Evolutionary conservation across 2,888 invertebrate genomes (phyloP).

Genomic region (Boloria selene): DNA sequence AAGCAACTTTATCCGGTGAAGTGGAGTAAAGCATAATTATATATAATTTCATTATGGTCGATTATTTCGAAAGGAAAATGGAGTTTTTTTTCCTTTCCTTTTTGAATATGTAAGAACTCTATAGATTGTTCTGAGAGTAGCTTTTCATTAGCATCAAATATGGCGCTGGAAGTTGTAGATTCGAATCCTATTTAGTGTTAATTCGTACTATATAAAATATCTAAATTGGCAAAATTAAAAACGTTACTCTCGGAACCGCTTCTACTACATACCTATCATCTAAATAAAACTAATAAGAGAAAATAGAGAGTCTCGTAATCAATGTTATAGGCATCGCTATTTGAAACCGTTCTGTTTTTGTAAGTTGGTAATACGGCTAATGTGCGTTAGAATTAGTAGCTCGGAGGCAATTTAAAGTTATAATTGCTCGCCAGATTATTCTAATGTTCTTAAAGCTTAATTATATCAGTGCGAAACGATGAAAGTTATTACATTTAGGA

Average conservation of each 20-base stretch:
- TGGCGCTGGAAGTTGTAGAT: no score
- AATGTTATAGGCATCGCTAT: no score
- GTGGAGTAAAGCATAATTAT: neutral
- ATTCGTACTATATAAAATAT: no score
- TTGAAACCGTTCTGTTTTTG: no score
- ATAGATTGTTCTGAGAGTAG: no score
- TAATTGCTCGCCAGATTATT: conserved; percentile 38
- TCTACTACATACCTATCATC: no score
- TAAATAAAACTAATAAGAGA: no score
- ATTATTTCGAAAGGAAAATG: neutral
- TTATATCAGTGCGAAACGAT: conserved; percentile 22
- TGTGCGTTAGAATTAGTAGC: conserved; percentile 12
- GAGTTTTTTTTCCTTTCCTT: no score
- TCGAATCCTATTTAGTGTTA: no score
- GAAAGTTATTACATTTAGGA: neutral
- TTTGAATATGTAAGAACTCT: no score
- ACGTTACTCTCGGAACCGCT: no score
- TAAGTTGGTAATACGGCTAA: conserved; percentile 27
- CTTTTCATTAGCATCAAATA: no score
- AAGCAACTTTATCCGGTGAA: neutral
- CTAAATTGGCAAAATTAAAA: neutral
- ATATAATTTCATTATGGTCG: neutral
- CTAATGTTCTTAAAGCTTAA: conserved; percentile 37
- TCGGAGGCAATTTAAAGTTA: conserved; percentile 37
- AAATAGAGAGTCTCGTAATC: neutral